phyloP scores from a whole-genome alignment of 2,797 vertebrate species.

The Dromococcyx pavoninus region DNA sequence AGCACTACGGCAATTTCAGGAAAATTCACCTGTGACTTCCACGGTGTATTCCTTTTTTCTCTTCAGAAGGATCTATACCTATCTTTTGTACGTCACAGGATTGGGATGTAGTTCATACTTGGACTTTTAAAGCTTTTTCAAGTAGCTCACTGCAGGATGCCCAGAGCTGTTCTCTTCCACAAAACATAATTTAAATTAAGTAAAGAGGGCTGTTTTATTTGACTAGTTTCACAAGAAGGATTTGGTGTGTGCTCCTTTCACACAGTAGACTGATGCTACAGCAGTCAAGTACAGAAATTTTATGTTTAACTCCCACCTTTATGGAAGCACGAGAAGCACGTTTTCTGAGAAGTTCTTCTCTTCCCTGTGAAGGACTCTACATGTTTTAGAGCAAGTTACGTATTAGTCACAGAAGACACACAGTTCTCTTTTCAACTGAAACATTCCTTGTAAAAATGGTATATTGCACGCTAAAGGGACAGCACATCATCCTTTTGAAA shows the following conservation, averaged over 20 bases:
- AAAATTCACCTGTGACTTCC: neutral
- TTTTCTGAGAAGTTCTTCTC: neutral
- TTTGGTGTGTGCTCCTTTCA: neutral
- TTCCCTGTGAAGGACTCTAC: accelerated
- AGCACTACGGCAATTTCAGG: neutral
- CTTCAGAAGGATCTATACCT: neutral
- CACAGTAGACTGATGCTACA: neutral
- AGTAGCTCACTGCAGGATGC: neutral
- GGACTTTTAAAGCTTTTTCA: neutral
- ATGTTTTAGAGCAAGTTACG: neutral
- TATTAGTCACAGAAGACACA: neutral
- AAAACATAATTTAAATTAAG: neutral
- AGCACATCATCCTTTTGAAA: neutral
- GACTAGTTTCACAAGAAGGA: neutral
- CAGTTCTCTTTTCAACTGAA: neutral
- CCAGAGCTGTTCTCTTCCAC: neutral
- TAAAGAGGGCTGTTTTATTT: neutral
- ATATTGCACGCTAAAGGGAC: neutral
- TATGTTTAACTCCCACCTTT: neutral
- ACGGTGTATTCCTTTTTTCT: neutral
- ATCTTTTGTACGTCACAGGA: accelerated
- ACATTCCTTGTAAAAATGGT: neutral
- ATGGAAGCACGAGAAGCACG: neutral
- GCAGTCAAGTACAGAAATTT: neutral
- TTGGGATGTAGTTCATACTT: neutral